Evolutionary conservation across 2,113 vertebrate species (phyloP).

Genomic region (Mungos mungo): DNA sequence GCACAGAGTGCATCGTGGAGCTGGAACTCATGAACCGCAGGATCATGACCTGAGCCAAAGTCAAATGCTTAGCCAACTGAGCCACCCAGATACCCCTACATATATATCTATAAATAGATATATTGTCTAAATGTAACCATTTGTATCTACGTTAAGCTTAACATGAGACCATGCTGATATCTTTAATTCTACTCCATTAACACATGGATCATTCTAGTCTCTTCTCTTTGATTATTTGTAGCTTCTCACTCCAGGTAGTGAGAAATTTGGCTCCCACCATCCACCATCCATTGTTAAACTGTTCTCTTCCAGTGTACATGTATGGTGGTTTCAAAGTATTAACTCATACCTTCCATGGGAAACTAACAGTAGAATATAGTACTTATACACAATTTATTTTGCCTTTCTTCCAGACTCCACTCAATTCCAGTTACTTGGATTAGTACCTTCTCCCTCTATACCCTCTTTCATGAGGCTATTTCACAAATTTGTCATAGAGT

Average conservation of each 20-base stretch:
- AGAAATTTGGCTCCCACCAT: not conserved
- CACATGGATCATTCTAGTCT: not conserved
- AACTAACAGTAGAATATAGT: not conserved
- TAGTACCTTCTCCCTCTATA: not conserved
- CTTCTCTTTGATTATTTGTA: not conserved
- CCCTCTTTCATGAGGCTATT: not conserved
- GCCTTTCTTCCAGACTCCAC: not conserved
- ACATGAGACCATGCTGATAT: not conserved
- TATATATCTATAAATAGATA: not conserved
- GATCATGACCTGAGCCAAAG: too few relatives aligned
- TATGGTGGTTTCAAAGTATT: constrained; percentile 23
- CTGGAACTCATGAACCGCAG: too few relatives aligned
- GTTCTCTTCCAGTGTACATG: not conserved
- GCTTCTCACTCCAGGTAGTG: not conserved
- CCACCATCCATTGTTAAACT: not conserved
- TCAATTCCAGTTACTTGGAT: not conserved
- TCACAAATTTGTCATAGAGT: constrained; percentile 1
- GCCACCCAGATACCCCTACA: not conserved
- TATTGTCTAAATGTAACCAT: not conserved
- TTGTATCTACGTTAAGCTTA: constrained; percentile 6
- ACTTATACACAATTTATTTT: constrained; percentile 13
- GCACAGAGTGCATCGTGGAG: too few relatives aligned
- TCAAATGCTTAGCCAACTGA: too few relatives aligned
- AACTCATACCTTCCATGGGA: not conserved
- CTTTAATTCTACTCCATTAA: not conserved